Conservation (phyloP, 2,797 vertebrate genomes). For the Cheirogaleus major region DNA sequence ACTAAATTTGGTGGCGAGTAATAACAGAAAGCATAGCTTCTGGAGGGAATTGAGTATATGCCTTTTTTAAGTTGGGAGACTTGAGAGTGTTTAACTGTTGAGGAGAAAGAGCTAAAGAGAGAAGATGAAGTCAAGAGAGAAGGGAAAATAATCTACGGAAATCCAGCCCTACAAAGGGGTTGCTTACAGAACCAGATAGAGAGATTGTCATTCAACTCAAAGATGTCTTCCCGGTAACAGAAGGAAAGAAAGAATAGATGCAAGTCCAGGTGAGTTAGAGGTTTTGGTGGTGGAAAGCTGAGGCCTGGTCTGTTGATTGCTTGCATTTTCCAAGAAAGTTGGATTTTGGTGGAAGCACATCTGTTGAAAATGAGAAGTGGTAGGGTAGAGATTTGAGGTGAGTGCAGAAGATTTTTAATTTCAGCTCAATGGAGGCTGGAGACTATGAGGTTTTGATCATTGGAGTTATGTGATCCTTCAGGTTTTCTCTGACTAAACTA, state of each 20-base stretch:
- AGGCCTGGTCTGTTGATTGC: background rate
- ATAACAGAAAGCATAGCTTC: background rate
- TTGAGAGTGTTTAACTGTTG: background rate
- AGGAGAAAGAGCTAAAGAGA: background rate
- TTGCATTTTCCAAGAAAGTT: background rate
- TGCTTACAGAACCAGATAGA: background rate
- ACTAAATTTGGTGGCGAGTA: background rate
- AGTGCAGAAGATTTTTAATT: background rate
- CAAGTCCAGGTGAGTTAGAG: too few species aligned
- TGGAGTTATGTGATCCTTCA: background rate
- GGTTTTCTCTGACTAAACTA: background rate
- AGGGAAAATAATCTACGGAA: background rate
- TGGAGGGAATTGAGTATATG: background rate
- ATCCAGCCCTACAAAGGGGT: background rate
- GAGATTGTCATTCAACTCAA: background rate
- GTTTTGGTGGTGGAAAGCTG: background rate
- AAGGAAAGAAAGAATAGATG: background rate
- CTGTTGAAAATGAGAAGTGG: background rate
- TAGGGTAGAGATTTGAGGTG: background rate
- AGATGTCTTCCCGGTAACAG: background rate
- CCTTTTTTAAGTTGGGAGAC: background rate
- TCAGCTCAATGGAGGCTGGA: background rate
- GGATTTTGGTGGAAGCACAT: background rate
- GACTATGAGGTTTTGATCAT: background rate
- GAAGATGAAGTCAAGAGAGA: background rate